phyloP scores from a whole-genome alignment of 2,113 vertebrate genomes.

The Syngnathus scovelli region DNA sequence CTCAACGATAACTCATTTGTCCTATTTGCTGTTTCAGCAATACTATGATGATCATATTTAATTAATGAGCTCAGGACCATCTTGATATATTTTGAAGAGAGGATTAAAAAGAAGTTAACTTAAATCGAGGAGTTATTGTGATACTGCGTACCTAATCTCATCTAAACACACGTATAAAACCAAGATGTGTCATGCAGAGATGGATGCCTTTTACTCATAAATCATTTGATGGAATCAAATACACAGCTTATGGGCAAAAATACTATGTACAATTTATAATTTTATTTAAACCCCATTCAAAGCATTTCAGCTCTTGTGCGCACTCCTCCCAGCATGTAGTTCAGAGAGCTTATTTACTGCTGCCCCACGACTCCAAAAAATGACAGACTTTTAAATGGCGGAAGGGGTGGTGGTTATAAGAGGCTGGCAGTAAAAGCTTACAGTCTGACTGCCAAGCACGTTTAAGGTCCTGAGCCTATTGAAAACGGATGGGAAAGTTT shows the following conservation, averaged over 20 bases:
- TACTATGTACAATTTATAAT: not conserved
- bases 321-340: constrained; percentile 41
- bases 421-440: constrained; percentile 60
- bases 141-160: constrained; percentile 14
- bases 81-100: constrained; percentile 5
- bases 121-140: constrained; percentile 35
- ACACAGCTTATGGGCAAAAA: constrained; percentile 9
- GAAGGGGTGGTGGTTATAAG: constrained; percentile 50
- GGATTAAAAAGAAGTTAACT: constrained; percentile 22
- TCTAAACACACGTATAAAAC: constrained; percentile 6
- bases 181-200: constrained; percentile 14
- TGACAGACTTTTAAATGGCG: constrained; percentile 47
- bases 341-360: constrained; percentile 45
- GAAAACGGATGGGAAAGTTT: constrained; percentile 66
- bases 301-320: constrained; percentile 28
- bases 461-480: constrained; percentile 55
- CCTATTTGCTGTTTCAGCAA: not conserved
- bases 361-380: constrained; percentile 47
- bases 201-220: constrained; percentile 24
- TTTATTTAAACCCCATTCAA: constrained; percentile 44
- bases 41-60: not conserved
- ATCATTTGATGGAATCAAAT: constrained; percentile 44
- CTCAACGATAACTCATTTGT: too few species aligned
- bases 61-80: constrained; percentile 5
- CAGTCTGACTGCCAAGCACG: constrained; percentile 61